These are phyloP conservation scores for Synanceia verrucosa DNA, from an alignment of 2,797 vertebrate genomes.

Conservation along the genomic window DNA sequence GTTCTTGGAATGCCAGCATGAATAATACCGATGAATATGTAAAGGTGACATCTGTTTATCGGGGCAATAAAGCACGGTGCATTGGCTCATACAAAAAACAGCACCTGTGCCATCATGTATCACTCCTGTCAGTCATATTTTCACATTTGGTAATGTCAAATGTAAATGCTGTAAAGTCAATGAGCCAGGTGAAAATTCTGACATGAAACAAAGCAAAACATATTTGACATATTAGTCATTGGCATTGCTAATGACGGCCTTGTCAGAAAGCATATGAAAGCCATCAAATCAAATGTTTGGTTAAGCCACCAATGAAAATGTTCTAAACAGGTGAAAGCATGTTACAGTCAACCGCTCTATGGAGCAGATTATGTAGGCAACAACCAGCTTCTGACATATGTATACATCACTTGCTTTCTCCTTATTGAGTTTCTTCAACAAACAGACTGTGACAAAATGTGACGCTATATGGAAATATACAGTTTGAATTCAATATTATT, in stretches of 20 bases:
- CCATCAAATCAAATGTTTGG: not conserved
- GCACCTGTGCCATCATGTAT: not conserved
- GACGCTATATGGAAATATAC: too few species aligned
- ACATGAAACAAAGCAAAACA: not conserved
- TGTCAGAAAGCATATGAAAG: not conserved
- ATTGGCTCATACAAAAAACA: not conserved
- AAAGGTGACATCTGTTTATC: constrained; percentile 18
- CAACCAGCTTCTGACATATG: not conserved
- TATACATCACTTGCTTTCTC: too few species aligned
- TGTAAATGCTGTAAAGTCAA: not conserved
- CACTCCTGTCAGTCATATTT: not conserved
- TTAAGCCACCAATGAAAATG: not conserved
- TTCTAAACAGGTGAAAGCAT: not conserved
- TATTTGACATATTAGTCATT: not conserved
- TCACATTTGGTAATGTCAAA: not conserved
- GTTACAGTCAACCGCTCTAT: not conserved
- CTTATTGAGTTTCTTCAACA: not conserved
- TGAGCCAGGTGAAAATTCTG: not conserved
- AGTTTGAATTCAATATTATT: too few species aligned
- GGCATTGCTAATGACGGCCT: not conserved
- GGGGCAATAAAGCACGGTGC: not conserved
- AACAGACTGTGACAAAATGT: not conserved
- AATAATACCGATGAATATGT: constrained; percentile 1
- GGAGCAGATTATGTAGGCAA: not conserved
- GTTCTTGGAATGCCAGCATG: not conserved